Base-by-base conservation (phyloP, 2,888 invertebrate species). In the Apoda limacodes region DNA sequence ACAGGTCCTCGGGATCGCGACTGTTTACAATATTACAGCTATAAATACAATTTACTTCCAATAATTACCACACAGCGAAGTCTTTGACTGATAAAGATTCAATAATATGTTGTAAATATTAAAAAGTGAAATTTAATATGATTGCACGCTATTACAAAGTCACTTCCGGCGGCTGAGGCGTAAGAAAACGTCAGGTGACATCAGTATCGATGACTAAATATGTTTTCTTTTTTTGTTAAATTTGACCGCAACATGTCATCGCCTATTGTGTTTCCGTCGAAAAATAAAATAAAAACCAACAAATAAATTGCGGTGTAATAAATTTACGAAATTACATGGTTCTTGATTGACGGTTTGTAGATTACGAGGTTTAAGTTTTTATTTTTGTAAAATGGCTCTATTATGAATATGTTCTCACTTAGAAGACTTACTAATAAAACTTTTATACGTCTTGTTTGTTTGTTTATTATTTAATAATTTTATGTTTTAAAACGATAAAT, bases 1-100 rank as follows among this genome's bases (percentile, higher is more conserved):
- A n/a, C 44, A 45, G 65, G 60, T 58, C 59, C 48, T 42, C 32
- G 44, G 51, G 72, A 72, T 70, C 69, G 53, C 52, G 42, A 43
- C 50, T 48, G 50, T 53, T 52, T 52, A 51, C 60, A 60, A 57
- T 61, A 62, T 60, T 59, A 56, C 56, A 42, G 52, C 60, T 71
- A 76, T 76, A 72, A 74, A 75, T 75, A 74, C 67, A 58, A 62
- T 74, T 71, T 67, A 70, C 69, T 72, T 74, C 67, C 64, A 72
- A 63, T 75, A 70, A 74, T 76, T 68, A 74, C 58, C 55, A 58
- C 56, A 60, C 63, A 69, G 60, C 60, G 56, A 61, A 66, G 74
- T 75, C 76, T 72, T 67, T 70, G 72, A 70, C 74, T 72, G 72
- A 75, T 78, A 75, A 63, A 52, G 49, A 55, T 52, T 60, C 58